A percentile compares a stretch with the other conserved stretches of the same genome.
Evolutionary conservation across 2,797 vertebrate species (phyloP).

Genomic region (Myiotriccus ornatus): DNA sequence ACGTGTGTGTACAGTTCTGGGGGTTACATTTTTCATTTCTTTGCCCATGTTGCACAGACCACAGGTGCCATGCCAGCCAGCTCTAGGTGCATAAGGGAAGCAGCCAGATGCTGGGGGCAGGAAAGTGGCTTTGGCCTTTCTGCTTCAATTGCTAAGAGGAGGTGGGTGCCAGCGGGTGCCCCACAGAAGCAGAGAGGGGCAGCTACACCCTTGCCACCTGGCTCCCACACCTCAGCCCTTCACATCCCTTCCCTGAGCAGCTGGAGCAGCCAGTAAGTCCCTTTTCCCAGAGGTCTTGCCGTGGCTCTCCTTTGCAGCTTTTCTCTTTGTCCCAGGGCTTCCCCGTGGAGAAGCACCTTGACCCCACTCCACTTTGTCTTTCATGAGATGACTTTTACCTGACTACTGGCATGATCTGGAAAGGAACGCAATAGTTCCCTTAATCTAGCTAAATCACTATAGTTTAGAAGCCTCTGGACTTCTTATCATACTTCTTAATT

Average conservation of each 20-base stretch:
- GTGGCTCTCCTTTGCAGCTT: not conserved
- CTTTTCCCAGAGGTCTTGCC: not conserved
- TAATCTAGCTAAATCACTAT: not conserved
- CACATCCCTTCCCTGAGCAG: not conserved
- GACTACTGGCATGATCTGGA: not conserved
- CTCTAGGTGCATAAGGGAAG: not conserved
- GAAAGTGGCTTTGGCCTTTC: not conserved
- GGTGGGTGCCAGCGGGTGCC: no score
- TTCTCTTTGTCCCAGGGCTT: not conserved
- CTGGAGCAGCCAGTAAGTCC: not conserved
- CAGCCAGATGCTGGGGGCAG: not conserved
- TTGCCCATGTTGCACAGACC: not conserved
- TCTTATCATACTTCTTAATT: not conserved
- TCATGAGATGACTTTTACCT: not conserved
- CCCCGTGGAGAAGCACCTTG: not conserved
- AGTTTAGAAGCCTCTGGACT: not conserved
- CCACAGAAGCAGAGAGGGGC: not conserved
- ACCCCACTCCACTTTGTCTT: not conserved
- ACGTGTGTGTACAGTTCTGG: rapidly evolving
- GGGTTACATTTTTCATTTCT: not conserved
- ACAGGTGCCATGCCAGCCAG: rapidly evolving
- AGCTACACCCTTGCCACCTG: rapidly evolving
- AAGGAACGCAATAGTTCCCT: not conserved
- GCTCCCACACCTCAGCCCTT: not conserved
- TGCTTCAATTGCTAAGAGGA: not conserved